phyloP scores from a whole-genome alignment of 1,140 invertebrate genomes.

The Pachyrhynchus sulphureomaculatus region DNA sequence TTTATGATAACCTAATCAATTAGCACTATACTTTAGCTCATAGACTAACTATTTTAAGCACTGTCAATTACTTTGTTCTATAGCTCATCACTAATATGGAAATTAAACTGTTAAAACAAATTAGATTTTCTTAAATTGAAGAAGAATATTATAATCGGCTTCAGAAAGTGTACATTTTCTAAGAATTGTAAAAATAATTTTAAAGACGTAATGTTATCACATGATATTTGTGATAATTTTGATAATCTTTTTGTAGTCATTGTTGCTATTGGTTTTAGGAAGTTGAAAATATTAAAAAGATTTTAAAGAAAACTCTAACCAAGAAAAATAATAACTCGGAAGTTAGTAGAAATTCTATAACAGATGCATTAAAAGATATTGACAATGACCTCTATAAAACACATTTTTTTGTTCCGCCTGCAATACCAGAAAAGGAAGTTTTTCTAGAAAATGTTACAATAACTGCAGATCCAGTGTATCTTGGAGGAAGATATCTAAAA shows the following conservation, averaged over 20 bases:
- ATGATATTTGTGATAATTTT: too few relatives aligned
- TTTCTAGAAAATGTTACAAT: constrained; percentile 54
- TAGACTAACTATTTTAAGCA: too few relatives aligned
- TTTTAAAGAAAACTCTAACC: constrained; percentile 21
- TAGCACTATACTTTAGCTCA: too few relatives aligned
- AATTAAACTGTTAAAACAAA: too few relatives aligned
- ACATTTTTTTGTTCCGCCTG: constrained; percentile 52
- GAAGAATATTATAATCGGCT: constrained; percentile 18
- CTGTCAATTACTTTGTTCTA: too few relatives aligned
- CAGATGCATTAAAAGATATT: constrained; percentile 54
- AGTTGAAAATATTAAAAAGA: constrained; percentile 28
- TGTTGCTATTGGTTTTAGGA: constrained; percentile 25
- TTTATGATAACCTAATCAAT: too few relatives aligned
- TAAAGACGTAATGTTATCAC: too few relatives aligned
- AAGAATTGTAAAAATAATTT: background rate
- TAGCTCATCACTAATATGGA: too few relatives aligned
- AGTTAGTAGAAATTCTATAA: constrained; percentile 46
- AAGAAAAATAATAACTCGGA: constrained; percentile 32
- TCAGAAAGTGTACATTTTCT: background rate
- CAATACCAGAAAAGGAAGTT: constrained; percentile 47
- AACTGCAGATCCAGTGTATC: constrained; percentile 58
- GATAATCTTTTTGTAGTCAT: too few relatives aligned
- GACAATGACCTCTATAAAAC: constrained; percentile 54
- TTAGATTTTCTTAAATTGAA: too few relatives aligned
- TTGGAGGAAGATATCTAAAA: constrained; percentile 83